Evolutionary conservation across 2,113 vertebrate species (phyloP), one percentile per base, ranked within the genome.

Genomic region (Picathartes gymnocephalus): DNA sequence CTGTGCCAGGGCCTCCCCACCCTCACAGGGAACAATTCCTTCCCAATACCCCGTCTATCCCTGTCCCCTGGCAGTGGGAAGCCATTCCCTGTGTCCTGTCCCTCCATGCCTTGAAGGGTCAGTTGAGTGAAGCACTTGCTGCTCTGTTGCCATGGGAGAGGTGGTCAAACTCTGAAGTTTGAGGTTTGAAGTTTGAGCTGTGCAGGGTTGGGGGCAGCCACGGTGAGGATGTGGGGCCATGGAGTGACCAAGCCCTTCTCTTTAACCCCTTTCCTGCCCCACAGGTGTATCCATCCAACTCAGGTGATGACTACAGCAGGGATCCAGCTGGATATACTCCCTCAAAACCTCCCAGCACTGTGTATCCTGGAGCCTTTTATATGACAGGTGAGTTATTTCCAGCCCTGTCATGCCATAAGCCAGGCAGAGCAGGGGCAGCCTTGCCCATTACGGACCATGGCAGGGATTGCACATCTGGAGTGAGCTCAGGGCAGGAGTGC

Each of bases 261-360:
- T 60, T 64, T 16, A 84, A 50, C 9, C 22, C 11, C 15, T 12
- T 48, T 51, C 28, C 12, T 70, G 3, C 39, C 62, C 57, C n/a
- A 3, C 96, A 99, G 99, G 99, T 99, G 85, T 99, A 99, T 95
- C 98, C 99, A 31, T 98, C 99, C 88, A 99, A 98, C 97, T 99
- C 99, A 97, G 98, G 99, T 92, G 99, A 99, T 4, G 99, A 99
- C 96, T 99, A 99, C 92, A 92, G 98, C 97, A 98, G 99, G 96
- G 99, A 99, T 85, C 88, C 98, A 21, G 96, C 98, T 53, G 97
- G 98, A 94, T 99, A 99, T 91, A 97, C 98, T 28, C 97, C 98
- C 56, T 97, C 98, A 0, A 99, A 99, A 97, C 97, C 99, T 70
- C 93, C 98, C 39, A 97, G 98, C 94, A 98, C 98, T 25, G 96